phyloP scores from a whole-genome alignment of 1,140 invertebrate species.

The Vanessa atalanta region DNA sequence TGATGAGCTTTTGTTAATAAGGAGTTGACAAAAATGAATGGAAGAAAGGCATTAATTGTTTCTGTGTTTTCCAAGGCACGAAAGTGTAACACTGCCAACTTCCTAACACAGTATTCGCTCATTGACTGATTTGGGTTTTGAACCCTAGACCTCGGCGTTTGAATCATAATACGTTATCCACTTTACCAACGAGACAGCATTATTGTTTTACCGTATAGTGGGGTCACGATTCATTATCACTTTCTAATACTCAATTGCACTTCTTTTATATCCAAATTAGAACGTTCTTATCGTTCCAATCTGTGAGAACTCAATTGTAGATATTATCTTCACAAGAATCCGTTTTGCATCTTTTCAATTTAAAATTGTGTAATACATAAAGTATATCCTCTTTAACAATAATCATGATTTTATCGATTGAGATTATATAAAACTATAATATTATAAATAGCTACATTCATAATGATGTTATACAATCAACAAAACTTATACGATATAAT shows the following conservation, averaged over 20 bases:
- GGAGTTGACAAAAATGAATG: too few relatives aligned
- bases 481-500: neutral
- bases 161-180: neutral
- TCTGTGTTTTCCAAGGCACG: too few relatives aligned
- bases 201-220: slow-evolving; percentile 8
- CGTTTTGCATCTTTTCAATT: slow-evolving; percentile 21
- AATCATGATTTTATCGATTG: too few relatives aligned
- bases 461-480: too few relatives aligned
- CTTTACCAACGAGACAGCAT: slow-evolving; percentile 1
- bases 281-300: slow-evolving; percentile 32
- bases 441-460: too few relatives aligned
- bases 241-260: slow-evolving; percentile 40
- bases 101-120: too few relatives aligned
- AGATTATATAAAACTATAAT: too few relatives aligned
- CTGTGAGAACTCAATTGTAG: slow-evolving; percentile 36
- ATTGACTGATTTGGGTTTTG: too few relatives aligned
- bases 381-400: neutral
- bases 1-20: too few relatives aligned
- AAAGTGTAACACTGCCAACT: too few relatives aligned
- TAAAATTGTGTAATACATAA: slow-evolving; percentile 17
- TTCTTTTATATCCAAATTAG: slow-evolving; percentile 38
- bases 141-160: neutral
- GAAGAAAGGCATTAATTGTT: too few relatives aligned
- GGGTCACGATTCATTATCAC: slow-evolving; percentile 37
- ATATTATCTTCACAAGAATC: slow-evolving; percentile 28